These are phyloP conservation scores for Polydrusus tereticollis DNA, from an alignment of 2,888 invertebrate genomes.

Conservation along the genomic window DNA sequence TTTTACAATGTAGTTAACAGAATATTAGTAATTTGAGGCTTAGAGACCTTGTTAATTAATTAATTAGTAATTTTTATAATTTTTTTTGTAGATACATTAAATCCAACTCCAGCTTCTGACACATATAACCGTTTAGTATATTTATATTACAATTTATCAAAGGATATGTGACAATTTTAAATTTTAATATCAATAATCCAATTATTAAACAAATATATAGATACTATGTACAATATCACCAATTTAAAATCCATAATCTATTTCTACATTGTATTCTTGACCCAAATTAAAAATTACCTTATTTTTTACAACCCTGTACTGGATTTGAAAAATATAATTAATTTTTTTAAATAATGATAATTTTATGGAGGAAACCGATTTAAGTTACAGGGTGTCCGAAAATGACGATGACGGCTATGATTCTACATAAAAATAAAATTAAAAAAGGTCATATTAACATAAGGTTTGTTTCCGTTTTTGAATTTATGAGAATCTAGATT, in stretches of 20 bases:
- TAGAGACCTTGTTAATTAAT: too few relatives aligned
- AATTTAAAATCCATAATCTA: constrained; percentile 42
- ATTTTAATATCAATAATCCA: constrained; percentile 53
- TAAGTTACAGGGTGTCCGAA: too few relatives aligned
- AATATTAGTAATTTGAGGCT: too few relatives aligned
- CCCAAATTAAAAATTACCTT: constrained; percentile 20
- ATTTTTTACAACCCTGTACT: background rate
- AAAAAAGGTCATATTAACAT: too few relatives aligned
- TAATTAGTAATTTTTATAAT: too few relatives aligned
- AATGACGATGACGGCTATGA: too few relatives aligned
- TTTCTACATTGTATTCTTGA: constrained; percentile 6
- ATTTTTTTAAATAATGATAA: background rate
- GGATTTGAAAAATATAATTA: background rate
- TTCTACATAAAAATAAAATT: too few relatives aligned
- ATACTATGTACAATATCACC: constrained; percentile 57
- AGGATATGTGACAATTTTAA: constrained; percentile 63
- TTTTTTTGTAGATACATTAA: background rate
- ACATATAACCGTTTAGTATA: background rate
- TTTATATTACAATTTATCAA: constrained; percentile 60
- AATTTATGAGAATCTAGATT: too few relatives aligned
- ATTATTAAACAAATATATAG: constrained; percentile 52
- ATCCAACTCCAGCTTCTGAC: background rate
- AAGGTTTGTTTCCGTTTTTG: too few relatives aligned
- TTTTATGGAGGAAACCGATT: too few relatives aligned
- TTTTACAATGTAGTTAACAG: too few relatives aligned